These are phyloP conservation scores for Andrena minutula DNA, from an alignment of 2,888 invertebrate genomes.

Conservation along the genomic window DNA sequence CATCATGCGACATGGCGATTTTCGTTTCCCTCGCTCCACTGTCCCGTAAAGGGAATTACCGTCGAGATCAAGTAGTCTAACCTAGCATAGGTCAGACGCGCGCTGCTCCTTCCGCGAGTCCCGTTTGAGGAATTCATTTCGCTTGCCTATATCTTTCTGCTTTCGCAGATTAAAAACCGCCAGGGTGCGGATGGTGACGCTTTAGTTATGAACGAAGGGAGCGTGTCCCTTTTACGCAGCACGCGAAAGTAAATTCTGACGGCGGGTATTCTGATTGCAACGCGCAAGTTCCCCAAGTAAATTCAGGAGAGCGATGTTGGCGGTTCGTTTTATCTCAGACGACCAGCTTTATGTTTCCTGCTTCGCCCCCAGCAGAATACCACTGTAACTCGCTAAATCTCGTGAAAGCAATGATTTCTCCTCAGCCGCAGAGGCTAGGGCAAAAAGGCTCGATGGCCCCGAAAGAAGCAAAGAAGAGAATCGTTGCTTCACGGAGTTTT, in stretches of 20 bases:
- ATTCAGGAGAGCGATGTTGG: neutral
- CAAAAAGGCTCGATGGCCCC: neutral
- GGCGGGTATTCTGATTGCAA: neutral
- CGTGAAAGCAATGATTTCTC: slow-evolving; percentile 16
- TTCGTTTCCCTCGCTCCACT: neutral
- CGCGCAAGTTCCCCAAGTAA: neutral
- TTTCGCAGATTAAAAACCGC: slow-evolving; percentile 34
- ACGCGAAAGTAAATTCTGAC: neutral
- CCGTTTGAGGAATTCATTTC: slow-evolving; percentile 44
- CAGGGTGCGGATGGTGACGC: neutral
- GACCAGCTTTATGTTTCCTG: neutral
- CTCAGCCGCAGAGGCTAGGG: neutral
- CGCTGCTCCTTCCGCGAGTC: neutral
- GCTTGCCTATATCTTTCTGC: slow-evolving; percentile 24
- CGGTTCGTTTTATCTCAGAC: slow-evolving; percentile 6
- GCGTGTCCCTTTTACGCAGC: neutral
- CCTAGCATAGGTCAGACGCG: slow-evolving; percentile 8
- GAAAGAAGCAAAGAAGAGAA: slow-evolving; percentile 10
- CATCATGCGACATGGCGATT: neutral
- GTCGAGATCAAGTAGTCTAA: slow-evolving; percentile 19
- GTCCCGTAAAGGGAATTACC: slow-evolving; percentile 2
- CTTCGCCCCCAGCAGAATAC: neutral
- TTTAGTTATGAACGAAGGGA: slow-evolving; percentile 11
- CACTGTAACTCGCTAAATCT: slow-evolving; percentile 19
- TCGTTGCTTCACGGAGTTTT: slow-evolving; percentile 10